Percentiles rank a stretch among this genome's conserved stretches.
Conservation (phyloP, 2,797 vertebrate species). For the Acrocephalus scirpaceus region DNA sequence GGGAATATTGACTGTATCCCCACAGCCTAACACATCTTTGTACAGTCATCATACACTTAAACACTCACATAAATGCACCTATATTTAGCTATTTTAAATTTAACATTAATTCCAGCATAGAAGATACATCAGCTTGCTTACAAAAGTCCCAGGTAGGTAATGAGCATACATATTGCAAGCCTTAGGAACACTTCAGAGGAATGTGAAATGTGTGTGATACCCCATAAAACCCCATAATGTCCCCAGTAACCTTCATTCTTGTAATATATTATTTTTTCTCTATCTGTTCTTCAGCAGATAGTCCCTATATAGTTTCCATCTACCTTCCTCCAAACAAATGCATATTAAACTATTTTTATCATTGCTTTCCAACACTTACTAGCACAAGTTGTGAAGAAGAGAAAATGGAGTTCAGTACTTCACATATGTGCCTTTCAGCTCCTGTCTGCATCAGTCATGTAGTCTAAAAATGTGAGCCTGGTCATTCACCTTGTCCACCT, state of each 20-base stretch:
- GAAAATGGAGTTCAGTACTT: neutral
- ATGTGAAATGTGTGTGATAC: accelerated
- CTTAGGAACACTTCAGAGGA: neutral
- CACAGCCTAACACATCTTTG: neutral
- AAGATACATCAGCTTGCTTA: neutral
- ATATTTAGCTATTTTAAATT: neutral
- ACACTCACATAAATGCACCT: neutral
- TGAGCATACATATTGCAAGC: neutral
- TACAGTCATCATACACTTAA: neutral
- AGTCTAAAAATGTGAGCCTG: neutral
- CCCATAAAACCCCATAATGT: neutral
- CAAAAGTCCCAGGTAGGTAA: neutral
- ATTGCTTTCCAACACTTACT: neutral
- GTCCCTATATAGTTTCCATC: neutral
- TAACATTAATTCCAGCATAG: neutral
- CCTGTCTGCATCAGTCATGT: neutral
- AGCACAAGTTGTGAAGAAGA: neutral
- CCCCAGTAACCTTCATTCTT: neutral
- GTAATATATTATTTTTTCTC: neutral
- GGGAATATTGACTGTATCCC: neutral
- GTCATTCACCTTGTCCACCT: neutral
- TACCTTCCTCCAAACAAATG: neutral
- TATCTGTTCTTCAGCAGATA: neutral
- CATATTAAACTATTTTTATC: neutral
- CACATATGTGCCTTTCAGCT: neutral